A percentile compares a stretch with the other conserved stretches of the same genome.
phyloP scores from a whole-genome alignment of 1,140 invertebrate species.

The Tetragnatha versicolor region DNA sequence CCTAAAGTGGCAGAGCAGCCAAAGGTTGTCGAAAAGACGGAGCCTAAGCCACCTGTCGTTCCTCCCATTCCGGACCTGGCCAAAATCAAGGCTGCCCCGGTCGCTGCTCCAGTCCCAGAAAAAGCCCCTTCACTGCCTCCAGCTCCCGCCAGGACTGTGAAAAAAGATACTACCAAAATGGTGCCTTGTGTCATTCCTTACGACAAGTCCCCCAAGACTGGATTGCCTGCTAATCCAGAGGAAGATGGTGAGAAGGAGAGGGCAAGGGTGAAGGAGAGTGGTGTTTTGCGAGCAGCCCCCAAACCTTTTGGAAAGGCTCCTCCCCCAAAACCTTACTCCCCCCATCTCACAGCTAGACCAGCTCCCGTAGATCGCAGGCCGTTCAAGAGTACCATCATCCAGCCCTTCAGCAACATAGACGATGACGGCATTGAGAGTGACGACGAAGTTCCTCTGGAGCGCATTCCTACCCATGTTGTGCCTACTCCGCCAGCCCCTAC shows the following conservation, averaged over 20 bases:
- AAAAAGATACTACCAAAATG: slow-evolving; percentile 48
- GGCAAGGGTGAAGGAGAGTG: neutral
- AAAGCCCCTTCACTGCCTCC: neutral
- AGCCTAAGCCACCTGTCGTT: neutral
- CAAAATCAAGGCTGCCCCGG: neutral
- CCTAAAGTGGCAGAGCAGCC: neutral
- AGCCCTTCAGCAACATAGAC: slow-evolving; percentile 21
- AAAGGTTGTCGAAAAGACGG: neutral
- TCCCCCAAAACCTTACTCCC: neutral
- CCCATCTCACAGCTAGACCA: neutral
- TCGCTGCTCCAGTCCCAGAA: neutral
- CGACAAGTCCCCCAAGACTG: slow-evolving; percentile 38
- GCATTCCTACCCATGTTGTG: slow-evolving; percentile 22
- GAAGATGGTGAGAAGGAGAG: slow-evolving; percentile 39
- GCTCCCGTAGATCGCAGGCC: neutral
- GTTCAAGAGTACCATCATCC: slow-evolving; percentile 20
- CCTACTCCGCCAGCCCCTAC: neutral
- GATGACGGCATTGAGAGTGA: slow-evolving; percentile 36
- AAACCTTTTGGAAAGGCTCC: neutral
- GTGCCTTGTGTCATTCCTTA: slow-evolving; percentile 50
- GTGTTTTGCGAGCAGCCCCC: neutral
- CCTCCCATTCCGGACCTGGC: neutral
- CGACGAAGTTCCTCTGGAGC: slow-evolving; percentile 44
- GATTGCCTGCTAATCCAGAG: neutral
- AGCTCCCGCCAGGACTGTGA: neutral